Percentiles rank a stretch among this genome's conserved stretches.
Evolutionary conservation across 2,888 invertebrate genomes (phyloP).

Genomic region (Agrenia bidenticulata): DNA sequence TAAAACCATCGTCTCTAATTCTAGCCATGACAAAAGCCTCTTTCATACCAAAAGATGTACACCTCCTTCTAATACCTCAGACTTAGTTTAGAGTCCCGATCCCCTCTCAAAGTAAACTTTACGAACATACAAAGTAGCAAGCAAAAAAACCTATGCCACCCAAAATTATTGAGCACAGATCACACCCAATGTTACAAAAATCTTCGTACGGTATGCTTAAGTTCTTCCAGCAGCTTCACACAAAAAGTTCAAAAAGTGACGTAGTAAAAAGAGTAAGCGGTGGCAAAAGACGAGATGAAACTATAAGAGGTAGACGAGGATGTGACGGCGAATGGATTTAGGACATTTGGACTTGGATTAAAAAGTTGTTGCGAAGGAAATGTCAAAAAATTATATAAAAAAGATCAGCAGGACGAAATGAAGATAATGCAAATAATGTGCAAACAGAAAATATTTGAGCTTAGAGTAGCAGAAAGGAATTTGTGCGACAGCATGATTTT

Average conservation of each 20-base stretch:
- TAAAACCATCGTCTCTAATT: too few species aligned
- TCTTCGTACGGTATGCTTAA: neutral
- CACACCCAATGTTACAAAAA: neutral
- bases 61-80: too few species aligned
- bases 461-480: neutral
- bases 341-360: too few species aligned
- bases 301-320: too few species aligned
- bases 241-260: constrained; percentile 2
- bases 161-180: neutral
- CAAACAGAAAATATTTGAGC: neutral
- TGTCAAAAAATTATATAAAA: neutral
- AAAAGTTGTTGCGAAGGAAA: neutral
- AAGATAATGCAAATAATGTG: neutral
- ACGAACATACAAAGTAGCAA: neutral
- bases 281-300: neutral
- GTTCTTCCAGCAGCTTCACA: neutral
- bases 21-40: too few species aligned
- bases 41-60: too few species aligned
- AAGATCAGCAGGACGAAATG: neutral
- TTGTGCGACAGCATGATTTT: neutral
- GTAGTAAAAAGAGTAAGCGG: neutral
- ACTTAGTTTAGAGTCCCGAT: too few species aligned
- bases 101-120: too few species aligned
- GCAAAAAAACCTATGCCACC: constrained; percentile 14
- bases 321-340: neutral